Evolutionary conservation across 1,140 invertebrate genomes (phyloP).

Genomic region (Octopus sinensis): DNA sequence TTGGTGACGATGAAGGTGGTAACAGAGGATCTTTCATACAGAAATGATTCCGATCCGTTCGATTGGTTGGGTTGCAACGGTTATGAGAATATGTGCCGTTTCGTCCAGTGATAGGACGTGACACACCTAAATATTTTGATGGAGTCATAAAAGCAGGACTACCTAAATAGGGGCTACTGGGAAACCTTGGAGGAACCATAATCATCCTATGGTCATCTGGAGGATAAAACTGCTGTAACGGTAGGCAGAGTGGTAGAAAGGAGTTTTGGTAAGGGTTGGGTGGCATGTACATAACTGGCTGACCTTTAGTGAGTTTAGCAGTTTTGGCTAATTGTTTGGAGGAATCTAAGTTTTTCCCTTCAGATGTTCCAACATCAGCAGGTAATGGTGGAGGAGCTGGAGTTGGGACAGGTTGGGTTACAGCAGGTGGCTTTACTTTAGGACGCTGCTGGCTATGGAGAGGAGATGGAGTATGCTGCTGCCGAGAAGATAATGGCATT

Average conservation of each 20-base stretch:
- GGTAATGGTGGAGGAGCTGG: slow-evolving; percentile 15
- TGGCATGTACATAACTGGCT: slow-evolving; percentile 27
- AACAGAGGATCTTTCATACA: neutral
- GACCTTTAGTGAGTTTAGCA: slow-evolving; percentile 15
- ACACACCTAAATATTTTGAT: neutral
- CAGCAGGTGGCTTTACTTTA: neutral
- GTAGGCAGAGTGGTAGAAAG: slow-evolving; percentile 11
- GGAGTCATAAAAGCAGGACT: slow-evolving; percentile 1
- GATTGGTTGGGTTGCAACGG: neutral
- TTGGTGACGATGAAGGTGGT: slow-evolving; percentile 11
- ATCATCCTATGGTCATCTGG: slow-evolving; percentile 13
- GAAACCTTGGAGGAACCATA: slow-evolving; percentile 3
- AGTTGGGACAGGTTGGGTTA: neutral
- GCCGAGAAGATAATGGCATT: neutral
- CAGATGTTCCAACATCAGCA: slow-evolving; percentile 16
- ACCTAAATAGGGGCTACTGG: neutral
- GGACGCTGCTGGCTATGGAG: neutral
- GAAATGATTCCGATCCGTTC: neutral
- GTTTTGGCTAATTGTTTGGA: neutral
- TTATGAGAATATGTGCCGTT: neutral
- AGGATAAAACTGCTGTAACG: neutral
- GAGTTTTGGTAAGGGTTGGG: slow-evolving; percentile 11
- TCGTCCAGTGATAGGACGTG: neutral
- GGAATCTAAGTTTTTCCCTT: neutral
- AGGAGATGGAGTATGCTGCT: slow-evolving; percentile 4